These are phyloP conservation scores for Pogonognathellus flavescens DNA, from an alignment of 1,140 invertebrate genomes.

Conservation along the genomic window DNA sequence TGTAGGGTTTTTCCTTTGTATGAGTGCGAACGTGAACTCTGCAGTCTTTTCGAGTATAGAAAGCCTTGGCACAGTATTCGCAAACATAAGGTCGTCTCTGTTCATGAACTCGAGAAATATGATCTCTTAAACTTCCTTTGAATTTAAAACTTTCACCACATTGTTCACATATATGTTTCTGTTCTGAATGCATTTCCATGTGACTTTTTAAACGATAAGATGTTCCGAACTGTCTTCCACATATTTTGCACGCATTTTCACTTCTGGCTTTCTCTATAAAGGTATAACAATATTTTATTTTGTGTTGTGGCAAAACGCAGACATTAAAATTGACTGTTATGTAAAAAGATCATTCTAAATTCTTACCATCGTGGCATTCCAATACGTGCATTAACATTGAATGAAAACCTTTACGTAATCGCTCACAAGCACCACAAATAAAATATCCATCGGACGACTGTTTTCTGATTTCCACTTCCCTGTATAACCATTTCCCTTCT, in stretches of 20 bases:
- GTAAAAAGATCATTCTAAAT: no score
- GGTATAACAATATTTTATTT: no score
- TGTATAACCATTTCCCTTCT: not conserved
- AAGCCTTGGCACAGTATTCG: not conserved
- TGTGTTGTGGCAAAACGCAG: not conserved
- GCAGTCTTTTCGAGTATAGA: not conserved
- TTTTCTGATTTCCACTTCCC: not conserved
- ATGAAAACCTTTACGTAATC: not conserved
- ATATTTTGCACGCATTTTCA: not conserved
- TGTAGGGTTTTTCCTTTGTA: slow-evolving; percentile 10
- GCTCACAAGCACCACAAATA: not conserved
- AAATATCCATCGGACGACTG: not conserved
- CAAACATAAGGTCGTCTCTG: not conserved
- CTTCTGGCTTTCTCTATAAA: not conserved
- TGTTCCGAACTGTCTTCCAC: not conserved
- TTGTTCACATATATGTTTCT: not conserved
- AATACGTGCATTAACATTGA: not conserved
- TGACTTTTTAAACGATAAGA: not conserved
- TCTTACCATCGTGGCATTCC: not conserved
- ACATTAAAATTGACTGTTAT: not conserved
- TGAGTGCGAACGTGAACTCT: not conserved
- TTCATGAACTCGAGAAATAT: not conserved
- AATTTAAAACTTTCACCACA: not conserved
- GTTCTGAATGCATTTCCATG: not conserved
- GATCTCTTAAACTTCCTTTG: not conserved